phyloP scores from a whole-genome alignment of 2,113 vertebrate genomes.

The Ivindomyrus marchei region DNA sequence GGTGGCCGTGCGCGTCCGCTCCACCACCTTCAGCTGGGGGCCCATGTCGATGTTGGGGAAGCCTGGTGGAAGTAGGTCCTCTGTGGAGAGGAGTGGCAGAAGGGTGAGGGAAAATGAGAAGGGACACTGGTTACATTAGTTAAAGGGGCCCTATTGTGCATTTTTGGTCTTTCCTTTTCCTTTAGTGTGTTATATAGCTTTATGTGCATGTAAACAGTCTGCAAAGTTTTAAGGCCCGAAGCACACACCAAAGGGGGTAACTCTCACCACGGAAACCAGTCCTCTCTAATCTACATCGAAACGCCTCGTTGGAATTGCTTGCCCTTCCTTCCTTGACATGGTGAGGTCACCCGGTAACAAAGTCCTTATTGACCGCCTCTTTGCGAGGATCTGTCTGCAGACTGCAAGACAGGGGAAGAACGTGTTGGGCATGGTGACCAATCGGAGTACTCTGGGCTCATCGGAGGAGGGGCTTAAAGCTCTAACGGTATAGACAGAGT shows the following conservation, averaged over 20 bases:
- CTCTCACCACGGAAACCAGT: background rate
- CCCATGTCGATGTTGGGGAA: slow-evolving; percentile 99
- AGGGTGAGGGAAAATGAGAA: background rate
- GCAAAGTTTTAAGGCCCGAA: background rate
- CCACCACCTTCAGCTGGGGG: slow-evolving; percentile 95
- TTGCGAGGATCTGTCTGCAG: background rate
- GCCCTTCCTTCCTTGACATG: background rate
- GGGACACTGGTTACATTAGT: background rate
- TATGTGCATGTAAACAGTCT: background rate
- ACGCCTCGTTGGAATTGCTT: background rate
- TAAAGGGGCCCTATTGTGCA: background rate
- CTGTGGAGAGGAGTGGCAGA: slow-evolving; percentile 51
- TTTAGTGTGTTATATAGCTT: background rate
- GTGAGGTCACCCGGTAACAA: background rate
- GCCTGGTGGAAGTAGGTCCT: slow-evolving; percentile 87
- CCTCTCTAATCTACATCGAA: background rate
- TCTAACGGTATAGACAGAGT: background rate
- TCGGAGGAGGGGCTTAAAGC: background rate
- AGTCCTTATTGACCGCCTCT: background rate
- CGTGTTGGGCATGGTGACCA: background rate
- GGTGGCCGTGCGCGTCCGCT: slow-evolving; percentile 87
- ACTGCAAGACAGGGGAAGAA: background rate
- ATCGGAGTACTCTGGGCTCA: background rate
- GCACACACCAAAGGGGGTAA: background rate
- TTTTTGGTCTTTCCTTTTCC: background rate